These are phyloP conservation scores for Phortica variegata DNA, from an alignment of 1,140 invertebrate species.

Conservation along the genomic window DNA sequence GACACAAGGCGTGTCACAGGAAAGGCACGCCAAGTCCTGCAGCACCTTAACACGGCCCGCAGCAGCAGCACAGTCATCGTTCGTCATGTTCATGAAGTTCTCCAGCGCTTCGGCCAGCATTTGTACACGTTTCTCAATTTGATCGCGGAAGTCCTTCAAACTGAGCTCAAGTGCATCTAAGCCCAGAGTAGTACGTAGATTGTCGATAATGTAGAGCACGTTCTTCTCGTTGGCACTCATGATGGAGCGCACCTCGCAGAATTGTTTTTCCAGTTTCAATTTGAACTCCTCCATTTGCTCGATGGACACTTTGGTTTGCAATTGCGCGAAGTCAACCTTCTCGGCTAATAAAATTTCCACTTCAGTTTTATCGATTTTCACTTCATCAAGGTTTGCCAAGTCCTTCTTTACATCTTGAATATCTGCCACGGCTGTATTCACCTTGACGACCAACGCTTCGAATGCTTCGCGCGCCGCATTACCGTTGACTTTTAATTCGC, in stretches of 20 bases:
- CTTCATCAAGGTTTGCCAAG: constrained; percentile 23
- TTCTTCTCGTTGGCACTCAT: constrained; percentile 65
- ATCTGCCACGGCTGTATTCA: constrained; percentile 18
- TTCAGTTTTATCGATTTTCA: constrained; percentile 67
- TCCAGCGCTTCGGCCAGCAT: constrained; percentile 67
- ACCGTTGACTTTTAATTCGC: constrained; percentile 22
- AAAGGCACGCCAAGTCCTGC: constrained; percentile 71
- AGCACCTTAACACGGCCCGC: constrained; percentile 66
- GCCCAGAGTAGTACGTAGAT: constrained; percentile 67
- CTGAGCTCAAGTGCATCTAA: constrained; percentile 69
- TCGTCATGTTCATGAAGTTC: constrained; percentile 50
- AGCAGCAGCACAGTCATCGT: constrained; percentile 67
- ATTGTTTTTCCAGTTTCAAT: constrained; percentile 63
- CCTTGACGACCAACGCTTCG: constrained; percentile 6
- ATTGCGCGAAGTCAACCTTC: constrained; percentile 67
- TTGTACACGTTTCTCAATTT: constrained; percentile 65
- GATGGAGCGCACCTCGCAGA: constrained; percentile 66
- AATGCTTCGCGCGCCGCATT: constrained; percentile 17
- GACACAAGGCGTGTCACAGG: constrained; percentile 70
- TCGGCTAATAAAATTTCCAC: constrained; percentile 68
- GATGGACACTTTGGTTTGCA: constrained; percentile 70
- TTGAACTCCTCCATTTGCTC: constrained; percentile 69
- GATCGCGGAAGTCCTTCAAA: constrained; percentile 66
- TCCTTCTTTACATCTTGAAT: constrained; percentile 14
- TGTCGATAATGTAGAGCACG: constrained; percentile 66